phyloP scores from a whole-genome alignment of 35 echinoderm and acorn worm species.

The Heliocidaris tuberculata region DNA sequence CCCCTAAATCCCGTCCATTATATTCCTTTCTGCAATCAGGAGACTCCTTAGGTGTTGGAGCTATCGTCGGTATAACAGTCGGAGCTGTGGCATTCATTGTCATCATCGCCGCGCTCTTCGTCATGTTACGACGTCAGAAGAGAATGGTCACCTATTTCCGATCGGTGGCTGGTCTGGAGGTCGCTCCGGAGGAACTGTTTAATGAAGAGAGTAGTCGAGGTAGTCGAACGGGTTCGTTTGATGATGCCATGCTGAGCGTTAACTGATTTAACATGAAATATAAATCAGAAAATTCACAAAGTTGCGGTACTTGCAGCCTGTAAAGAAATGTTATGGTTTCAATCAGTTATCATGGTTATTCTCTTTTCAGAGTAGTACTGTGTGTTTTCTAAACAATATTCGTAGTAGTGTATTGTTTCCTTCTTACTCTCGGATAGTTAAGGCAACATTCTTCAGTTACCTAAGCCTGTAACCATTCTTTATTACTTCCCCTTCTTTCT shows the following conservation, averaged over 20 bases:
- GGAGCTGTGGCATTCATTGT: not conserved
- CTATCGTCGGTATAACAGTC: not conserved
- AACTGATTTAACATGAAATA: not conserved
- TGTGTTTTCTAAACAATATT: no score
- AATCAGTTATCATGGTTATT: no score
- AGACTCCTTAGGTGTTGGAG: not conserved
- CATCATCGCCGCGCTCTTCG: not conserved
- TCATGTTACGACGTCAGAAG: slow-evolving; percentile 5
- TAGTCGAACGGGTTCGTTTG: not conserved
- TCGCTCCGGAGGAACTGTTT: slow-evolving; percentile 34
- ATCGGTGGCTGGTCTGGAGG: slow-evolving; percentile 38
- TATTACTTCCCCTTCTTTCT: no score
- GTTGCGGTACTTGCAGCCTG: no score
- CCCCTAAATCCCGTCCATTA: no score
- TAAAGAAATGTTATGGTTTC: no score
- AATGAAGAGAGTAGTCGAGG: not conserved
- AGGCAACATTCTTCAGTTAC: no score
- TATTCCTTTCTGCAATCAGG: not conserved
- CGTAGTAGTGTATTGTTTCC: no score
- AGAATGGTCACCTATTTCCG: slow-evolving; percentile 38
- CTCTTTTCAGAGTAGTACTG: no score
- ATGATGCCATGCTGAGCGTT: slow-evolving; percentile 16
- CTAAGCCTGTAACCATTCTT: no score
- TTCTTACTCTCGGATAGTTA: no score
- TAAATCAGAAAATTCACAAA: no score